Evolutionary conservation across 2,113 vertebrate species (phyloP), one percentile per base, ranked within the genome.

Genomic region (Prunella himalayana): DNA sequence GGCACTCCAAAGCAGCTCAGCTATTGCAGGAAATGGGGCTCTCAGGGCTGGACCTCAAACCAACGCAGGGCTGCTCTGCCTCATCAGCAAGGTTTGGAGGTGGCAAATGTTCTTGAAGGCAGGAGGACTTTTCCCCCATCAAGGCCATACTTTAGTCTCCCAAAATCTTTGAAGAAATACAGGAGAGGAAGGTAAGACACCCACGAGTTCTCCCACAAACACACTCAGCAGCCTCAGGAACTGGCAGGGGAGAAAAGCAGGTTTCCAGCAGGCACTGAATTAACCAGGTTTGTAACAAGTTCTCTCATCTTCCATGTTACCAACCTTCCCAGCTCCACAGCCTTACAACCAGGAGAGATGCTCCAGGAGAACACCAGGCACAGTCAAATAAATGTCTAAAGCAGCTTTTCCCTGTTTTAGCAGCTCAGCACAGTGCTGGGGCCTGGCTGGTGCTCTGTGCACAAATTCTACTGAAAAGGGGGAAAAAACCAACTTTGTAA

Each of bases 201-300:
- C 3, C 56, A 6, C 0, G 4, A 49, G 56, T 7, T 18, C 47
- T 68, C 54, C 71, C 33, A 21, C 0, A 2, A 37, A 16, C 24
- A 10, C 57, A 7, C 14, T 7, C 15, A 19, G 4, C 68, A 50
- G 39, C 28, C 39, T n/a, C 17, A 35, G 63, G 71, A 65, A 6
- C 19, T 37, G 31, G 3, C 30, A 86, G 47, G 23, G 27, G n/a
- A 57, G 21, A 47, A 10, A 23, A 35, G 9, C 2, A 1, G 33
- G 15, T 65, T 73, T 81, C 33, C 13, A 80, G 24, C 68, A 76
- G 71, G 20, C 51, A 6, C n/a, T 7, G 53, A 5, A 11, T 42
- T 28, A 13, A 87, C 13, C 20, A 41, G 44, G 45, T 25, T 13
- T 21, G 16, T 8, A 22, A 4, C 37, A 18, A 0, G 1, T 15